These are phyloP conservation scores for Ophiodon elongatus DNA, from an alignment of 2,113 vertebrate genomes.

Conservation along the genomic window DNA sequence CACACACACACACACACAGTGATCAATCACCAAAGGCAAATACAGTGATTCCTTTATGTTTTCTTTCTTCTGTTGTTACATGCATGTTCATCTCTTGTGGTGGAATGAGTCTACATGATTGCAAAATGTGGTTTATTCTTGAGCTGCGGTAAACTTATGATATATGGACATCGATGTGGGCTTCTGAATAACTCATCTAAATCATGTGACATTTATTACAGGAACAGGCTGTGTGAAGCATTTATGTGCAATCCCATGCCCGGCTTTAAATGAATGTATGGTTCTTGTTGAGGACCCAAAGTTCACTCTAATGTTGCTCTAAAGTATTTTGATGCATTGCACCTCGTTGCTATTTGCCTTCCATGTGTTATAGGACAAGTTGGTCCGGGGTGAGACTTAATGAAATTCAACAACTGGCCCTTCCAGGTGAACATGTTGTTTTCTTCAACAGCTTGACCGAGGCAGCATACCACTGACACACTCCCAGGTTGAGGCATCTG, in stretches of 20 bases:
- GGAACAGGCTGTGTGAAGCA: neutral
- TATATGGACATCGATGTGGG: neutral
- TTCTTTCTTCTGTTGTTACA: neutral
- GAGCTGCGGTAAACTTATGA: neutral
- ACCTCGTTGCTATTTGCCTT: conserved; percentile 62
- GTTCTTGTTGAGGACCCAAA: conserved; percentile 22
- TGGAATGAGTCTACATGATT: conserved; percentile 8
- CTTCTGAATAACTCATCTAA: neutral
- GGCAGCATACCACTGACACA: neutral
- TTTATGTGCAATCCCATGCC: neutral
- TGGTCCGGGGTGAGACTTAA: conserved; percentile 22
- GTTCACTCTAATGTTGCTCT: conserved; percentile 15
- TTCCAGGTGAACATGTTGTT: conserved; percentile 41
- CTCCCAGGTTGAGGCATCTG: neutral
- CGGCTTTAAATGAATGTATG: neutral
- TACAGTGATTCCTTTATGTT: neutral
- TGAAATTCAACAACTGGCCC: conserved; percentile 57
- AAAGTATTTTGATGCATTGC: conserved; percentile 33
- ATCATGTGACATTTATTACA: conserved; percentile 9
- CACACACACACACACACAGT: neutral
- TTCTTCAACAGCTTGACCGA: neutral
- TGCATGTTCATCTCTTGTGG: neutral
- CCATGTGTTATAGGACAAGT: conserved; percentile 58
- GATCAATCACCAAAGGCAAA: neutral
- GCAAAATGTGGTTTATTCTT: neutral